Conservation (phyloP, 2,888 invertebrate species). For the Julus scandinavius region DNA sequence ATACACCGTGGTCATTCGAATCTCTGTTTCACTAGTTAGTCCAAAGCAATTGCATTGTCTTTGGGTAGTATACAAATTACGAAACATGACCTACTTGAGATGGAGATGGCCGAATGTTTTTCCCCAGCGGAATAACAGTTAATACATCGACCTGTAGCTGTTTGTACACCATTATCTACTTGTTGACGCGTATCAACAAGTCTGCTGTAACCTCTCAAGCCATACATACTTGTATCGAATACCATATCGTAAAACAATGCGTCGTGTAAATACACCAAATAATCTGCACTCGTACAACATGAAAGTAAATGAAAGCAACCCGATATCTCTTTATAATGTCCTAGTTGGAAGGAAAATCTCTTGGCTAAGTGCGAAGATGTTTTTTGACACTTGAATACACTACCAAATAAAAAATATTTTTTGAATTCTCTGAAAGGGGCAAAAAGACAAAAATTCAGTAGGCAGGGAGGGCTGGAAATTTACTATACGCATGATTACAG, state of each 20-base stretch:
- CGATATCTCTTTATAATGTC: too few relatives aligned
- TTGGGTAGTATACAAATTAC: background rate
- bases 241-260: background rate
- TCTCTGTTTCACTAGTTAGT: background rate
- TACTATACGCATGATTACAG: too few relatives aligned
- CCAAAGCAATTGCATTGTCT: constrained; percentile 31
- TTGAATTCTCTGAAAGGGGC: too few relatives aligned
- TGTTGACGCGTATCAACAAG: background rate
- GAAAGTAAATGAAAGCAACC: background rate
- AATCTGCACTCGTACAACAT: background rate
- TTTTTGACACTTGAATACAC: too few relatives aligned
- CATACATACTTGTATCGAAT: background rate
- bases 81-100: constrained; percentile 20
- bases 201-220: background rate
- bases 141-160: constrained; percentile 2
- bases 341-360: too few relatives aligned
- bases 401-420: too few relatives aligned
- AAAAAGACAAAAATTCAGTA: too few relatives aligned
- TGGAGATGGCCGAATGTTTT: constrained; percentile 12
- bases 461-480: too few relatives aligned
- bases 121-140: background rate
- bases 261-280: background rate
- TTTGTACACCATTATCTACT: background rate
- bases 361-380: too few relatives aligned
- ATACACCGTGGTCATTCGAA: constrained; percentile 2